These are phyloP conservation scores for Agrotis ipsilon DNA, from an alignment of 2,888 invertebrate species.

Conservation along the genomic window DNA sequence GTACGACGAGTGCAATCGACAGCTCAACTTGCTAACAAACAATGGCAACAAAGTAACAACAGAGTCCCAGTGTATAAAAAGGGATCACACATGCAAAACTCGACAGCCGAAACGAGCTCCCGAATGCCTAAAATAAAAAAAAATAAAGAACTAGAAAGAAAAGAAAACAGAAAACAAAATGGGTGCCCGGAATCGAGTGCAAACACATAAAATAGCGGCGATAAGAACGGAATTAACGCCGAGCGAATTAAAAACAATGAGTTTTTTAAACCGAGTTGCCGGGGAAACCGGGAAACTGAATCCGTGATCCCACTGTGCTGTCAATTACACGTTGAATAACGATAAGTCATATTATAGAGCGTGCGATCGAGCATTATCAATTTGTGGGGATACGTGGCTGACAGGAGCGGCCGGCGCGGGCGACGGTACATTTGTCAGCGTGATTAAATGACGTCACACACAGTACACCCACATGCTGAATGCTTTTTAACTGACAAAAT, in stretches of 20 bases:
- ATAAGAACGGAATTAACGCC: conserved; percentile 47
- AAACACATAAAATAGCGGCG: conserved; percentile 46
- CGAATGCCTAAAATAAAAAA: conserved; percentile 18
- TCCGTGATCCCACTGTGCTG: conserved; percentile 60
- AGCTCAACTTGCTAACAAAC: conserved; percentile 37
- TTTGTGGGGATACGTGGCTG: conserved; percentile 72
- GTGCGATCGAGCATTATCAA: conserved; percentile 77
- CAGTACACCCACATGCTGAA: conserved; percentile 67
- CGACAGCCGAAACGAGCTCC: conserved; percentile 11
- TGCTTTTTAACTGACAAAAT: conserved; percentile 62
- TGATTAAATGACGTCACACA: conserved; percentile 80
- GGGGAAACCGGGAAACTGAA: conserved; percentile 25
- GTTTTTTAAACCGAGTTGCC: conserved; percentile 34
- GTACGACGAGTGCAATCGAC: conserved; percentile 27
- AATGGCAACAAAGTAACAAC: conserved; percentile 40
- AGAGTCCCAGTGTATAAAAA: conserved; percentile 37
- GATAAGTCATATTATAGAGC: conserved; percentile 70
- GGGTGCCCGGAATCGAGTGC: conserved; percentile 22
- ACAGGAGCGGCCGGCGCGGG: conserved; percentile 66
- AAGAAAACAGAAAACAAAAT: conserved; percentile 22
- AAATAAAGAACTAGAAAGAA: conserved; percentile 11
- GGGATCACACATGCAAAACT: conserved; percentile 36
- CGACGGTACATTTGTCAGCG: conserved; percentile 77
- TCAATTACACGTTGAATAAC: conserved; percentile 71
- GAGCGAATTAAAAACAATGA: conserved; percentile 47